Conservation (phyloP, 2,888 invertebrate genomes). For the Eledona agricola region DNA sequence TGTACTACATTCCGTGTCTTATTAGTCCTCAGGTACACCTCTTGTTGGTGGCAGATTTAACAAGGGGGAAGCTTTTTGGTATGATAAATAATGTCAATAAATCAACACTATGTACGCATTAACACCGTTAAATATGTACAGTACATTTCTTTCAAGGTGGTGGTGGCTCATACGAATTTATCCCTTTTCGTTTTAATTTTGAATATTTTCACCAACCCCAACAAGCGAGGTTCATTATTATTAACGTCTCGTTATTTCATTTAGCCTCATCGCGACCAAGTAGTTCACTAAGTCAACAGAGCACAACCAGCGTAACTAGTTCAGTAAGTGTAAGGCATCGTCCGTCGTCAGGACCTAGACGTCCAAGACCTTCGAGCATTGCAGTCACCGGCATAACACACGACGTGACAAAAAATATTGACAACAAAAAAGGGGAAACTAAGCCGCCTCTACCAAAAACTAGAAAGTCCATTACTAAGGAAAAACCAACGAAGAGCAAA, state of each 20-base stretch:
- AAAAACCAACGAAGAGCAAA: slow-evolving; percentile 40
- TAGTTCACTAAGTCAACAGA: slow-evolving; percentile 83
- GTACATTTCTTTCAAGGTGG: slow-evolving; percentile 23
- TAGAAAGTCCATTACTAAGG: slow-evolving; percentile 58
- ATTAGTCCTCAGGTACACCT: background rate
- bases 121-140: slow-evolving; percentile 4
- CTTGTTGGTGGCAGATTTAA: slow-evolving; percentile 20
- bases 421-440: slow-evolving; percentile 58
- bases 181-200: slow-evolving; percentile 12
- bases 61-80: slow-evolving; percentile 15
- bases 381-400: slow-evolving; percentile 82
- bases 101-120: too few relatives aligned
- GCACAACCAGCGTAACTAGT: slow-evolving; percentile 70
- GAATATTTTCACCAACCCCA: too few relatives aligned
- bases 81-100: background rate
- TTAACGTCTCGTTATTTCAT: slow-evolving; percentile 24
- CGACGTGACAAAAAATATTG: slow-evolving; percentile 46
- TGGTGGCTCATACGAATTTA: slow-evolving; percentile 47
- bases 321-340: slow-evolving; percentile 68
- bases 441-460: slow-evolving; percentile 65
- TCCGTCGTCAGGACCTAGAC: slow-evolving; percentile 70
- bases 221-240: background rate
- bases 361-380: slow-evolving; percentile 83
- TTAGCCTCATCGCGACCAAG: slow-evolving; percentile 83
- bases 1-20: slow-evolving; percentile 4